Base-by-base conservation (phyloP, 2,113 vertebrate genomes). In the Bungarus multicinctus region DNA sequence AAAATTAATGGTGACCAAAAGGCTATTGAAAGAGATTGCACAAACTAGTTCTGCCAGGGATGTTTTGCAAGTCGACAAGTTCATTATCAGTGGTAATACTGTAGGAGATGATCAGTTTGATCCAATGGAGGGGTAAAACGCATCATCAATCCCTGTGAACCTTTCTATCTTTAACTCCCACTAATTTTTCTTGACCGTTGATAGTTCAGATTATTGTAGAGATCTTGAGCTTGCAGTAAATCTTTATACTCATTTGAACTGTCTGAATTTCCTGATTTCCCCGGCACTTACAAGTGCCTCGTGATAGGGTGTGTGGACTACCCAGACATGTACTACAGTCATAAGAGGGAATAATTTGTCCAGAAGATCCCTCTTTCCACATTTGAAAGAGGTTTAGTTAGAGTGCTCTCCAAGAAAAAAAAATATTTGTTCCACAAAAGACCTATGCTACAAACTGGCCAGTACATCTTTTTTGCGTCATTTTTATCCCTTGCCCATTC, bases 381-480 rank as follows among this genome's bases (percentile, higher is more conserved):
- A 7, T 81, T 39, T 81, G n/a, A 81, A 81, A 81, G n/a, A 39
- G 69, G 16, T 81, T 81, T 18, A 34, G 5, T 34, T 34, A 69
- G 64, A n/a, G 27, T n/a, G 30, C 64, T 74, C 64, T 74, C 12
- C 14, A 18, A 74, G 64, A 74, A 34, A 39, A 34, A 39, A 69
- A 74, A 74, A 3, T 20, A 2, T 20, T 20, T 20, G 18, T 39
- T 81, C 69, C 69, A 81, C 16, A 39, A 39, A 81, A 2, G 69
- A 81, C 14, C 64, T 74, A 34, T 34, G n/a, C 64, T 18, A n/a
- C n/a, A 34, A 34, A 74, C 16, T 16, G 12, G 30, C 10, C 60
- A 69, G 34, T 14, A 14, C 2, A 0, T 1, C n/a, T n/a, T 18
- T 50, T 74, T 34, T 2, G 14, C 5, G 2, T 34, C 14, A 0